Base-by-base conservation (phyloP, 2,888 invertebrate species). In the Tinea pellionella region DNA sequence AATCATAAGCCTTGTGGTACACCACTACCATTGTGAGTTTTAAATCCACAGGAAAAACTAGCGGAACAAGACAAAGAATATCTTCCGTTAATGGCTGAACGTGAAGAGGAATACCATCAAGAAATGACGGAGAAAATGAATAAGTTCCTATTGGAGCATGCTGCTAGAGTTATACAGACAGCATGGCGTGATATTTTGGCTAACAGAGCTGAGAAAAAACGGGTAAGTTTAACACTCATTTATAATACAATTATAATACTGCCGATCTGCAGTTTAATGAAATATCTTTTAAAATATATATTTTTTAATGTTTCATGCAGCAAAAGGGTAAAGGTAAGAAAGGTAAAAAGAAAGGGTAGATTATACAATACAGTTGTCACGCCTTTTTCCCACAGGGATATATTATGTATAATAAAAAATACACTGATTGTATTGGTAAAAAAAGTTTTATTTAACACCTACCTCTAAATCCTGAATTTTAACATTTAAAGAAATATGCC, bases 61-160 rank as follows among this genome's bases (percentile, higher is more conserved):
- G 87, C 82, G 6, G 85, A 85, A 60, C 91, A 91, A 73, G 87
- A 90, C 66, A 71, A 73, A 53, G 80, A 89, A 59, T 91, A 89
- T 67, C 69, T 80, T 8, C 83, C 83, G 0, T 69, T 90, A 47
- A 90, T 90, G 89, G 80, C 68, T n/a, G 90, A 91, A 65, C 86
- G 90, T 63, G 88, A 88, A 61, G 78, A 68, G 16, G 89, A 89
- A 64, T 90, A 90, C 65, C 86, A 89, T 62, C 74, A 77, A 59
- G 84, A 88, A 69, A 84, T 88, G 78, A 75, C 79, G 30, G 81
- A 82, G 64, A 89, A 89, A 75, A 83, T 87, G 79, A 72, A 72
- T 55, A 78, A 74, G 67, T 88, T 85, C 75, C 68, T 74, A 7
- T 6, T 71, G 57, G 83, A 84, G 58, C 85, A 85, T 64, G 81